Conservation (phyloP, 2,113 vertebrate genomes). For the Heptranchias perlo region DNA sequence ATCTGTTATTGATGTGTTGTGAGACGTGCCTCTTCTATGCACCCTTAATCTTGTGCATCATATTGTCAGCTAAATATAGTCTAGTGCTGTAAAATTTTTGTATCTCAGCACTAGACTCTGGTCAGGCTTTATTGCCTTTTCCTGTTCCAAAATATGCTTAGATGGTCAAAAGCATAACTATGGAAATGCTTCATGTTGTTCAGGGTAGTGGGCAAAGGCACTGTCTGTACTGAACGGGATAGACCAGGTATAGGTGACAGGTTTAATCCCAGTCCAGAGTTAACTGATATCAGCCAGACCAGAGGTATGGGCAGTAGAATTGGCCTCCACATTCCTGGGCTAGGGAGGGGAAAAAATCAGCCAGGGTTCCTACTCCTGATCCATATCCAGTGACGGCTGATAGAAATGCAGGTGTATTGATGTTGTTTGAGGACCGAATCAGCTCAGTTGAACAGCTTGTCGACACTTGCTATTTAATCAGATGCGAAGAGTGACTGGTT, state of each 20-base stretch:
- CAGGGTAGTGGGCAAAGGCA: neutral
- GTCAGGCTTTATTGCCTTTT: neutral
- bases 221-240: neutral
- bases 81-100: neutral
- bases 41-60: neutral
- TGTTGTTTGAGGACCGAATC: neutral
- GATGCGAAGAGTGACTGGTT: neutral
- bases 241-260: neutral
- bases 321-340: neutral
- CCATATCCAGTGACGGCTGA: neutral
- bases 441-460: neutral
- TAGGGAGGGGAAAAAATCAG: neutral
- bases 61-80: neutral
- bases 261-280: neutral
- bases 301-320: neutral
- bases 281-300: neutral
- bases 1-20: neutral
- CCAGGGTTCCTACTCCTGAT: neutral
- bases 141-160: neutral
- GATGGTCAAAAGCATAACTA: neutral
- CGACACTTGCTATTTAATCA: neutral
- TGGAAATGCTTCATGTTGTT: neutral
- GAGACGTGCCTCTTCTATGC: too few species aligned
- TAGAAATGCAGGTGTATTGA: neutral
- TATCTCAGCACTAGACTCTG: neutral